phyloP scores from a whole-genome alignment of 2,113 vertebrate species.

The Morone chrysops region DNA sequence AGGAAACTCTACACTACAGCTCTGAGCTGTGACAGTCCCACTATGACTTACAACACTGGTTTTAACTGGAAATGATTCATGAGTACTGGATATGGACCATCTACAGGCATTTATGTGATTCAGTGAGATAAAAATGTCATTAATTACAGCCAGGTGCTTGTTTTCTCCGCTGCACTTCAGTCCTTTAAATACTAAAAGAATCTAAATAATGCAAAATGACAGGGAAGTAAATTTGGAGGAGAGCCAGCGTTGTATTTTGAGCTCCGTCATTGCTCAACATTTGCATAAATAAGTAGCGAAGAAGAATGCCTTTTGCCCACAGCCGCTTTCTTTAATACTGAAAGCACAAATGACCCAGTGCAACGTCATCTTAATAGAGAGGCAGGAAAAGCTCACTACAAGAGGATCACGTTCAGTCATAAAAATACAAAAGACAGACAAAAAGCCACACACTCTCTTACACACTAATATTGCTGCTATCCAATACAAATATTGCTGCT shows the following conservation, averaged over 20 bases:
- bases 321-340: neutral
- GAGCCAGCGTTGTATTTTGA: neutral
- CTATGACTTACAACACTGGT: neutral
- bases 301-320: neutral
- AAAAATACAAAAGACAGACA: neutral
- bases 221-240: neutral
- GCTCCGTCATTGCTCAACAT: neutral
- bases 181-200: neutral
- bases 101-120: neutral
- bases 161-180: neutral
- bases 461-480: neutral
- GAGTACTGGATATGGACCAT: neutral
- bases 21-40: neutral
- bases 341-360: neutral
- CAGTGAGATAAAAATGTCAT: neutral
- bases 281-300: neutral
- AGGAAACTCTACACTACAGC: slow-evolving; percentile 8
- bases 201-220: slow-evolving; percentile 4
- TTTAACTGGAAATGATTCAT: neutral
- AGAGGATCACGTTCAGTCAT: neutral
- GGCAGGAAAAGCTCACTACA: neutral
- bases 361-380: neutral
- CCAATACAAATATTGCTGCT: no score
- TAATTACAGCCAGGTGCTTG: slow-evolving; percentile 8
- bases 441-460: neutral